Conservation (phyloP, 2,888 invertebrate species). For the Nomada goodeniana region DNA sequence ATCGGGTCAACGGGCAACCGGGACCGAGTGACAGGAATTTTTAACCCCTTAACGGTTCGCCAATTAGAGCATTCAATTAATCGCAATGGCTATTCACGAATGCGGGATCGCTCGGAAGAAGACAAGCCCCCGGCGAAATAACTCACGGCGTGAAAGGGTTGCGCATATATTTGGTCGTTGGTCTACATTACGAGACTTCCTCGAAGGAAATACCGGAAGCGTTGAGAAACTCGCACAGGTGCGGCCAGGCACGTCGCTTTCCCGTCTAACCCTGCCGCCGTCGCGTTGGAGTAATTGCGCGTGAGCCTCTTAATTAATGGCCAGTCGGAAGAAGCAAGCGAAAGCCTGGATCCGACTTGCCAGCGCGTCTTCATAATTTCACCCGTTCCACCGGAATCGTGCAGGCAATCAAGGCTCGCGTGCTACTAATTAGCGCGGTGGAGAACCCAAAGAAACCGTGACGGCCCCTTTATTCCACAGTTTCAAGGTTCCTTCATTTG, state of each 20-base stretch:
- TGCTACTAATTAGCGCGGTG: slow-evolving; percentile 38
- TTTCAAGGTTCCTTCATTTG: neutral
- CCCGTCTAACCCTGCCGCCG: slow-evolving; percentile 12
- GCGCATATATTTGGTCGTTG: slow-evolving; percentile 19
- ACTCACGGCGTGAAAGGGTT: slow-evolving; percentile 20
- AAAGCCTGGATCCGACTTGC: slow-evolving; percentile 26
- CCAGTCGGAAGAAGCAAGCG: slow-evolving; percentile 36
- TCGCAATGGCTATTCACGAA: neutral
- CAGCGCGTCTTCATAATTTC: slow-evolving; percentile 55
- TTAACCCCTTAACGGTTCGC: too few relatives aligned
- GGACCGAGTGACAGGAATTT: too few relatives aligned
- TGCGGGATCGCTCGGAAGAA: slow-evolving; percentile 17
- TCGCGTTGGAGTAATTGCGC: slow-evolving; percentile 57
- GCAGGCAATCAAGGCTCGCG: slow-evolving; percentile 40
- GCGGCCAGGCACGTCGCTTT: slow-evolving; percentile 31
- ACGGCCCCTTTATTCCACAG: too few relatives aligned
- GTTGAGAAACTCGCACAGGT: slow-evolving; percentile 47
- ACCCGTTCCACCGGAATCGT: slow-evolving; percentile 28
- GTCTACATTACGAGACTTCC: slow-evolving; percentile 20
- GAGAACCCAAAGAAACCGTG: too few relatives aligned
- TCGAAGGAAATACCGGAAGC: slow-evolving; percentile 36
- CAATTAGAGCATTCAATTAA: too few relatives aligned
- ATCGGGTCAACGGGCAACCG: slow-evolving; percentile 29
- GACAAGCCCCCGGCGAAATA: slow-evolving; percentile 36
- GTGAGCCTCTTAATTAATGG: slow-evolving; percentile 60